Base-by-base conservation (phyloP, 2,888 invertebrate genomes). In the Plutella xylostella region DNA sequence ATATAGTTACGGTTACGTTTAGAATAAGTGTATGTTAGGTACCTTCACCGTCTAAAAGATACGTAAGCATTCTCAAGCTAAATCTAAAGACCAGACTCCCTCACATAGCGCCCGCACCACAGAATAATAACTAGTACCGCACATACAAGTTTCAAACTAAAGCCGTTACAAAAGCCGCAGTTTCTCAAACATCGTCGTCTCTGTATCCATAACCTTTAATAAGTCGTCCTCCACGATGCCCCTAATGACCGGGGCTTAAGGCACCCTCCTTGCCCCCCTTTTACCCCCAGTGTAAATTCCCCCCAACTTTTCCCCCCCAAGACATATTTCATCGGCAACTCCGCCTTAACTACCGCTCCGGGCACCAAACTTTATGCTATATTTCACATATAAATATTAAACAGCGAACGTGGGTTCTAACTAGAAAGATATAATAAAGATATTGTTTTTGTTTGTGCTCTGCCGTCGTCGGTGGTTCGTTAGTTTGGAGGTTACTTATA, bases 311-410 rank as follows among this genome's bases (percentile, higher is more conserved):
- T 52, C 57, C 58, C 73, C 72, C 71, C 46, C 58, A 83, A 83
- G 82, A 82, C 80, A 83, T 82, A 83, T 82, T 82, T 83, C 82
- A 82, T 82, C 75, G 72, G 63, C 64, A 71, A 68, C 72, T 69
- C 68, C 73, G 67, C 76, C 70, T 73, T 75, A 75, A 74, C 69
- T 64, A 71, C 67, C 68, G 54, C 63, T 63, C 65, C 51, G 60
- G 61, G 63, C 52, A 60, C 51, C 57, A 59, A 77, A 80, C 78
- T 79, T 78, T 68, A 56, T 55, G 68, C 64, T 67, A 78, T 79
- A 79, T 75, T 74, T 79, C 69, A 78, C 67, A 58, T 58, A 68
- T 72, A 73, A 72, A 75, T 73, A 72, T 76, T 71, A 71, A 64
- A 69, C 63, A 73, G 63, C 62, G 68, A 64, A 78, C 73, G 72